Conservation (phyloP, 2,113 vertebrate species). For the Equus przewalskii region DNA sequence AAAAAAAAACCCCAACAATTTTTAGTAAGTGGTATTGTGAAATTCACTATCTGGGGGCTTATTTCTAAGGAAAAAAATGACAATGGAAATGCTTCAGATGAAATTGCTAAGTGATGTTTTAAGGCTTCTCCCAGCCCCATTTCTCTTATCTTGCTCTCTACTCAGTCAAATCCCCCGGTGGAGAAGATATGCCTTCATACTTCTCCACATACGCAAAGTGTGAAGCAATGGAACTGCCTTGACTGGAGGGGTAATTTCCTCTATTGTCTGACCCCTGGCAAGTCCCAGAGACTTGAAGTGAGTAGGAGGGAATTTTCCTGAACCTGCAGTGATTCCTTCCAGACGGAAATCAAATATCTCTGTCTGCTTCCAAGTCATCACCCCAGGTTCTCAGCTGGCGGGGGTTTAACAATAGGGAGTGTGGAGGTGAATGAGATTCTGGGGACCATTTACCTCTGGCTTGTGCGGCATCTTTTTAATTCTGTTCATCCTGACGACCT, state of each 20-base stretch:
- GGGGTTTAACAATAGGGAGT: background rate
- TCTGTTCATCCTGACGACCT: background rate
- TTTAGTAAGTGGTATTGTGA: background rate
- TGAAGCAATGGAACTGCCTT: background rate
- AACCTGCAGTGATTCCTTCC: background rate
- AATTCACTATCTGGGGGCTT: background rate
- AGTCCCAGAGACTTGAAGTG: background rate
- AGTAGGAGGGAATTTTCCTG: background rate
- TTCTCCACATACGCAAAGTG: background rate
- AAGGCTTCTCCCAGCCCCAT: background rate
- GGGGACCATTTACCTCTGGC: background rate
- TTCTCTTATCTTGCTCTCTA: background rate
- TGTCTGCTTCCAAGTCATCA: background rate
- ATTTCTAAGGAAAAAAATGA: background rate
- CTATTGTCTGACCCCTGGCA: background rate
- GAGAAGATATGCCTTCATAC: background rate
- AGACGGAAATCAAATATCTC: background rate
- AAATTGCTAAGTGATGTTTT: background rate
- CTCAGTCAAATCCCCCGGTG: background rate
- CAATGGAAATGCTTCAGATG: background rate
- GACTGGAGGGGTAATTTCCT: background rate
- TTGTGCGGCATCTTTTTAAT: background rate
- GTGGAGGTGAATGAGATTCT: background rate
- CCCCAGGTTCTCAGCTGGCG: background rate
- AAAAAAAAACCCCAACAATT: background rate